Evolutionary conservation across 2,797 vertebrate species (phyloP).

Genomic region (Telmatherina bonti): DNA sequence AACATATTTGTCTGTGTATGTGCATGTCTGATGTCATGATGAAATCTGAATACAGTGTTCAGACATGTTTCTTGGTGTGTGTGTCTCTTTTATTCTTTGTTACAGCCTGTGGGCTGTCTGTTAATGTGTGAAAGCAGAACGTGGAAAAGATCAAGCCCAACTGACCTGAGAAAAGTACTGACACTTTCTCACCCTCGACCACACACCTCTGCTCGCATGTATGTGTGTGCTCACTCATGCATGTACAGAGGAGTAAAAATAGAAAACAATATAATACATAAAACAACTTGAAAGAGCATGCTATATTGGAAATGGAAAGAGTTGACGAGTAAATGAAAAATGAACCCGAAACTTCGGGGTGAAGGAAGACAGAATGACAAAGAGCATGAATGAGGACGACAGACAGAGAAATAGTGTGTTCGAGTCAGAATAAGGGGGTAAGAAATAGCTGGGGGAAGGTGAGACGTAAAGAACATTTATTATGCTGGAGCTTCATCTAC

Average conservation of each 20-base stretch:
- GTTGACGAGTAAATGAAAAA: constrained; percentile 4
- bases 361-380: constrained; percentile 33
- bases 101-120: constrained; percentile 64
- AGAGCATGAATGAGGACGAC: constrained; percentile 40
- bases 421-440: constrained; percentile 42
- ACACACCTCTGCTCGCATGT: constrained; percentile 35
- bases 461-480: constrained; percentile 70
- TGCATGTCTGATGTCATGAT: constrained; percentile 35
- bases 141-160: constrained; percentile 80
- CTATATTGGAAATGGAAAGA: background rate
- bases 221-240: constrained; percentile 28
- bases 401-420: constrained; percentile 50
- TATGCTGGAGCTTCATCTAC: constrained; percentile 73
- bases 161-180: constrained; percentile 77
- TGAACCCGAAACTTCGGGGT: constrained; percentile 32
- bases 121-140: constrained; percentile 79
- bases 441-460: constrained; percentile 65
- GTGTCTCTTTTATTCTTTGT: constrained; percentile 42
- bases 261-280: background rate
- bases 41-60: constrained; percentile 40
- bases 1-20: constrained; percentile 25
- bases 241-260: constrained; percentile 9
- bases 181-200: constrained; percentile 73
- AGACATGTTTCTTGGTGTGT: constrained; percentile 37
- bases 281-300: constrained; percentile 12